Percentiles rank a stretch among this genome's conserved stretches.
These are phyloP conservation scores for Macrotus californicus DNA, from an alignment of 2,113 vertebrate genomes.

Conservation along the genomic window DNA sequence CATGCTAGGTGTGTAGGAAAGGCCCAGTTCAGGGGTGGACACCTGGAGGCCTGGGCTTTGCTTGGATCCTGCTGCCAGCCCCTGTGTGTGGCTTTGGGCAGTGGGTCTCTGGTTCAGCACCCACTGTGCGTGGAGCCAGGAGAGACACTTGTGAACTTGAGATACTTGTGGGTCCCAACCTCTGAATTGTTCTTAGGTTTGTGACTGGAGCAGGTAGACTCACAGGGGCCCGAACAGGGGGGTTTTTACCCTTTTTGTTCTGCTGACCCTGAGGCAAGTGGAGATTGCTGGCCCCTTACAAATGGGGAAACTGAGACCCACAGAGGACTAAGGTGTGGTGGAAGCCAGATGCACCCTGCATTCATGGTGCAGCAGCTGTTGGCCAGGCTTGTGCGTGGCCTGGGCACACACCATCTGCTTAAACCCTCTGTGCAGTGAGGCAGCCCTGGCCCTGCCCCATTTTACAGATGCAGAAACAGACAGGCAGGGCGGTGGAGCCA, in stretches of 20 bases:
- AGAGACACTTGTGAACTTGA: background rate
- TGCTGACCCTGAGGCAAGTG: background rate
- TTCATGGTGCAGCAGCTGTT: rapidly evolving
- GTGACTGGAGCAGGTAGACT: background rate
- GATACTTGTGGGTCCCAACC: rapidly evolving
- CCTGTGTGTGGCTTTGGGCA: background rate
- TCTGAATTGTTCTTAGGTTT: background rate
- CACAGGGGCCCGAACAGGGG: background rate
- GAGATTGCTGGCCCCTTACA: background rate
- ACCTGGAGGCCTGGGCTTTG: background rate
- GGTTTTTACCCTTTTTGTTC: background rate
- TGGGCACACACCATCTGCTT: background rate
- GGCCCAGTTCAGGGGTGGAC: background rate
- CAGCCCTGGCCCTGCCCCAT: background rate
- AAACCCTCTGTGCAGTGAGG: background rate
- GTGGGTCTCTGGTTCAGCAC: too few relatives aligned
- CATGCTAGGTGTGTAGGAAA: background rate
- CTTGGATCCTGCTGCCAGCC: background rate
- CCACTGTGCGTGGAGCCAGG: background rate
- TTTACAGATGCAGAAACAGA: background rate
- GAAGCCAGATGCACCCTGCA: rapidly evolving
- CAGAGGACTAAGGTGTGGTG: background rate
- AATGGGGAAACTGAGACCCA: background rate
- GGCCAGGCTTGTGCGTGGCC: rapidly evolving
- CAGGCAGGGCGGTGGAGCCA: background rate